These are phyloP conservation scores for Drosophila antonietae DNA, from an alignment of 2,888 invertebrate species.

Conservation along the genomic window DNA sequence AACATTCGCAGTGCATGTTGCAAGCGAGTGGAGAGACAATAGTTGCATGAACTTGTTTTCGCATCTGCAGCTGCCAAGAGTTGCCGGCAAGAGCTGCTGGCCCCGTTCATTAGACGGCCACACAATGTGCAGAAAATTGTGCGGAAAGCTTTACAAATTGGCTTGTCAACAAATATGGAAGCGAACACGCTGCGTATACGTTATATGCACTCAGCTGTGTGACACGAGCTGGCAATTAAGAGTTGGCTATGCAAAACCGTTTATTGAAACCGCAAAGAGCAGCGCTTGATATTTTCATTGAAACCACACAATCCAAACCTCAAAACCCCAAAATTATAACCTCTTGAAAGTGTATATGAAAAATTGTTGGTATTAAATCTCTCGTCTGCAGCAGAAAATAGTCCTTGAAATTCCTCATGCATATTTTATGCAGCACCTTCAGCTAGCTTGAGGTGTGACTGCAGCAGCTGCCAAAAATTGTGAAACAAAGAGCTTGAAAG, in stretches of 20 bases:
- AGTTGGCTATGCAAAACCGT: constrained; percentile 35
- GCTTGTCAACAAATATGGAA: constrained; percentile 64
- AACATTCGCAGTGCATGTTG: constrained; percentile 24
- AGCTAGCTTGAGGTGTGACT: background rate
- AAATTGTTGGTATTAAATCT: constrained; percentile 34
- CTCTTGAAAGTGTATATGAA: constrained; percentile 32
- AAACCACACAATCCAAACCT: background rate
- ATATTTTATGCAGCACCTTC: constrained; percentile 43
- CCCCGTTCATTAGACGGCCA: constrained; percentile 40
- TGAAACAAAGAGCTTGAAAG: constrained; percentile 6
- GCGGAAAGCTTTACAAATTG: constrained; percentile 72
- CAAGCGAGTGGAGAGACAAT: constrained; percentile 52
- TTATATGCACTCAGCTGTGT: constrained; percentile 28
- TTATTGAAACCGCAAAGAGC: constrained; percentile 27
- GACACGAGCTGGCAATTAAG: constrained; percentile 25
- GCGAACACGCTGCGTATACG: constrained; percentile 55
- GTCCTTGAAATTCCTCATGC: constrained; percentile 28
- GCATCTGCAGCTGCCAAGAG: constrained; percentile 41
- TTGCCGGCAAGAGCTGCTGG: constrained; percentile 26
- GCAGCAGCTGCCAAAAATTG: background rate
- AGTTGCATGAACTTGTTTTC: constrained; percentile 53
- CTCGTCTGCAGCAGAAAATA: constrained; percentile 16
- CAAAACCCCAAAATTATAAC: constrained; percentile 9
- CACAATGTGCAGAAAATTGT: constrained; percentile 33
- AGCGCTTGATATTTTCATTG: constrained; percentile 23